Conservation (phyloP, 1,140 invertebrate genomes). For the Pissodes strobi region DNA sequence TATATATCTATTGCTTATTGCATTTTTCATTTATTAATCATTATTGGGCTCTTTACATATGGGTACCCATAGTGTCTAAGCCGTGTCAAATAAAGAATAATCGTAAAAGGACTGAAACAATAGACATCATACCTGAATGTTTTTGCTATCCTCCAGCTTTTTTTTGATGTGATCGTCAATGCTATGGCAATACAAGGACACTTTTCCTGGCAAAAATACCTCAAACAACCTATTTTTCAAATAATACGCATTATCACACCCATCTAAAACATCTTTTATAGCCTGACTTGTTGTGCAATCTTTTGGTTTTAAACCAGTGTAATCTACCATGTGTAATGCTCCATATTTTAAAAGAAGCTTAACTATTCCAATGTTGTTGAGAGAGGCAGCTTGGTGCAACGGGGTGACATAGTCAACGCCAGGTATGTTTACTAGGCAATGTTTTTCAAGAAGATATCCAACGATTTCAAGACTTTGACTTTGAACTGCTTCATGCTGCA, state of each 20-base stretch:
- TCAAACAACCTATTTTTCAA: constrained; percentile 2
- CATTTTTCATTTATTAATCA: no score
- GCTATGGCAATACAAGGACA: constrained; percentile 34
- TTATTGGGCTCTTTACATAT: no score
- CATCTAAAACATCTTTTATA: constrained; percentile 22
- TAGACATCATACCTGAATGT: constrained; percentile 13
- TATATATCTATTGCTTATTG: no score
- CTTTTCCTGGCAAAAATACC: constrained; percentile 31
- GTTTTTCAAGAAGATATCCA: constrained; percentile 64
- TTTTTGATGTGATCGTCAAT: constrained; percentile 32
- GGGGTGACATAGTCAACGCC: constrained; percentile 69
- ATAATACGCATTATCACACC: no score
- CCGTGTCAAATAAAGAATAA: no score
- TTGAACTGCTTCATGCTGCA: constrained; percentile 71
- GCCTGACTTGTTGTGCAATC: constrained; percentile 20
- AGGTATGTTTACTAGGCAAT: constrained; percentile 68
- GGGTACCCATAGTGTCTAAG: no score
- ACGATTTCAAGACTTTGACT: constrained; percentile 65
- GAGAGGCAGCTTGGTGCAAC: constrained; percentile 69
- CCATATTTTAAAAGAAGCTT: constrained; percentile 41
- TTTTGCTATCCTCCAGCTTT: constrained; percentile 25
- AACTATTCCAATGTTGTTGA: constrained; percentile 30
- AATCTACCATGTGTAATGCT: constrained; percentile 32
- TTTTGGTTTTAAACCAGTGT: constrained; percentile 38
- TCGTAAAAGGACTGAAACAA: background rate